Evolutionary conservation across 2,888 invertebrate species (phyloP), one percentile per base, ranked within the genome.

Genomic region (Trichogramma dendrolimi): DNA sequence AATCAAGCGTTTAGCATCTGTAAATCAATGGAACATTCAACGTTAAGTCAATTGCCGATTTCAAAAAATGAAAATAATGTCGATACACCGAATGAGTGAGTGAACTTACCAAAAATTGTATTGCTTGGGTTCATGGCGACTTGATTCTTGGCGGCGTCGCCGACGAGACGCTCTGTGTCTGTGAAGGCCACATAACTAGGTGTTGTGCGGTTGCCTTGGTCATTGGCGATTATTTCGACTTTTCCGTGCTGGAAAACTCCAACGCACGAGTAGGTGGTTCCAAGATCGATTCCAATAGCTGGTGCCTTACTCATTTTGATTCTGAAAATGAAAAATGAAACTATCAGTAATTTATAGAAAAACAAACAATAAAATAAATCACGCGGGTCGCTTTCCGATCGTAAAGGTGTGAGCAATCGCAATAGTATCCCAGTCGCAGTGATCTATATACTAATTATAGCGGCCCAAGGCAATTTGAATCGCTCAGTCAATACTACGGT

Each of bases 1-100:
- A 81, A 96, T 95, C 74, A 96, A 84, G 79, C 96, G 90, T 82
- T 96, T 90, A 68, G 93, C 94, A 84, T 96, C 96, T 88, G 85
- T 80, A 83, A 82, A 79, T 76, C 86, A 61, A n/a, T n/a, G 14
- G 11, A 48, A 56, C 11, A 8, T 50, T 46, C 39, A 4, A 47
- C 5, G 27, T 27, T 42, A 8, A 6, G 42, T 55, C 40, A 27
- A 5, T 38, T 14, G 44, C 8, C 4, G 14, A 14, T 42, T 8
- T 46, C n/a, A 46, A 10, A 46, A 10, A 46, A 2, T 2, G 8
- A 10, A 2, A 10, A 46, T 46, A 46, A 10, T 46, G 10, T 27
- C 3, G 27, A 27, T 27, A 27, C 27, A 27, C 27, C 27, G 27
- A 27, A 27, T 27, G 27, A 27, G 27, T 27, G 27, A 27, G 27